phyloP scores from a whole-genome alignment of 64 coral and sea anemone genomes.

The Dendrophyllia cribrosa region DNA sequence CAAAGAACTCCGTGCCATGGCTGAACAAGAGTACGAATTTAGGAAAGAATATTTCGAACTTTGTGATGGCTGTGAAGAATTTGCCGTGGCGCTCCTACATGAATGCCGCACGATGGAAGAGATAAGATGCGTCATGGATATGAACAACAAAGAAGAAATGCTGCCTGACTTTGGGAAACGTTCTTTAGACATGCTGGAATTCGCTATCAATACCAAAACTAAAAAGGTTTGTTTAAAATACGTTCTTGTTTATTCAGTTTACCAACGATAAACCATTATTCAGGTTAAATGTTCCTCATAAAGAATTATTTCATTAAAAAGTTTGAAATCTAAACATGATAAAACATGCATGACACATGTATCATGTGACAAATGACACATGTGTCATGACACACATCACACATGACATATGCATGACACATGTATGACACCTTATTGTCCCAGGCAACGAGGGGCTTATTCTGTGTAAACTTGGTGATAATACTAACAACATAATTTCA shows the following conservation, averaged over 20 bases:
- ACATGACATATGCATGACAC: too few species aligned
- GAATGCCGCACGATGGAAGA: conserved; percentile 44
- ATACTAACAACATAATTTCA: background rate
- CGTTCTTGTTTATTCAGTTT: background rate
- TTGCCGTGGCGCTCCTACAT: conserved; percentile 9
- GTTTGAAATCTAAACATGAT: too few species aligned
- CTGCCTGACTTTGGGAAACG: background rate
- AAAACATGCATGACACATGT: too few species aligned
- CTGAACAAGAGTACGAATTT: conserved; percentile 23
- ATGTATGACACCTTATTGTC: too few species aligned
- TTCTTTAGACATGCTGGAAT: conserved; percentile 19
- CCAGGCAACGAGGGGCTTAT: too few species aligned
- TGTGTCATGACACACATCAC: too few species aligned
- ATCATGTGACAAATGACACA: too few species aligned
- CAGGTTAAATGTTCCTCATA: too few species aligned
- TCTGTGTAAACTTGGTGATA: too few species aligned
- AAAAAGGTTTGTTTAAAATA: background rate
- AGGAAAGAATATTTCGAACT: conserved; percentile 11
- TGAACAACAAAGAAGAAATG: background rate
- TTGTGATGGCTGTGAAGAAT: conserved; percentile 15
- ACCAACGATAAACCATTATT: too few species aligned
- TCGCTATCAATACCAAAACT: background rate
- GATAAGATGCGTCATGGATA: conserved; percentile 30
- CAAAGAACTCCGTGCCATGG: background rate
- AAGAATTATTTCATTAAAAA: too few species aligned